phyloP scores from a whole-genome alignment of 2,113 vertebrate genomes.

The Chaenogobius annularis region DNA sequence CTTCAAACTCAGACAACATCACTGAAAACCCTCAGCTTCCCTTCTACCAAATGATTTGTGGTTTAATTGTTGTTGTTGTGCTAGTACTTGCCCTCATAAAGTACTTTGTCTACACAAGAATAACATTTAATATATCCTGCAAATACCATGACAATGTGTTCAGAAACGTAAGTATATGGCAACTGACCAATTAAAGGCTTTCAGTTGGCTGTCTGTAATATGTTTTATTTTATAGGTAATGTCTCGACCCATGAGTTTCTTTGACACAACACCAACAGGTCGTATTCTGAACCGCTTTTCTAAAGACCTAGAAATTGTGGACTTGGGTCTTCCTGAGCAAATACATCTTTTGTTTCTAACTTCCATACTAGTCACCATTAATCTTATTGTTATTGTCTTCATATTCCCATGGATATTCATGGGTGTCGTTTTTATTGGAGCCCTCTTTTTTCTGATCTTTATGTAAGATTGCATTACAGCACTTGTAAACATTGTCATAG shows the following conservation, averaged over 20 bases:
- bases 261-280: constrained; percentile 81
- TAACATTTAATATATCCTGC: constrained; percentile 73
- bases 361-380: constrained; percentile 65
- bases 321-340: constrained; percentile 72
- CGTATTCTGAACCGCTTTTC: constrained; percentile 85
- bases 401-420: constrained; percentile 78
- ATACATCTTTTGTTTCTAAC: constrained; percentile 81
- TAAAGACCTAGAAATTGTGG: constrained; percentile 83
- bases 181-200: no score
- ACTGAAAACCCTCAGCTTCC: constrained; percentile 63
- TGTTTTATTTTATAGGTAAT: constrained; percentile 69
- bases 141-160: constrained; percentile 77
- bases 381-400: constrained; percentile 62
- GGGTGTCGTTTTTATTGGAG: constrained; percentile 56
- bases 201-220: neutral
- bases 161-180: constrained; percentile 63
- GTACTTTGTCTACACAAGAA: constrained; percentile 73
- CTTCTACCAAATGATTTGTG: constrained; percentile 74
- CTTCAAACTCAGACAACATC: constrained; percentile 28
- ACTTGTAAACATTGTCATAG: no score
- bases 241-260: constrained; percentile 80
- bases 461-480: constrained; percentile 45
- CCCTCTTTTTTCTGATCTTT: constrained; percentile 67
- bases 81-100: constrained; percentile 63
- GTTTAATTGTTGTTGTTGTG: constrained; percentile 52